Conservation (phyloP, 2,888 invertebrate genomes). For the Teinopalpus imperialis region DNA sequence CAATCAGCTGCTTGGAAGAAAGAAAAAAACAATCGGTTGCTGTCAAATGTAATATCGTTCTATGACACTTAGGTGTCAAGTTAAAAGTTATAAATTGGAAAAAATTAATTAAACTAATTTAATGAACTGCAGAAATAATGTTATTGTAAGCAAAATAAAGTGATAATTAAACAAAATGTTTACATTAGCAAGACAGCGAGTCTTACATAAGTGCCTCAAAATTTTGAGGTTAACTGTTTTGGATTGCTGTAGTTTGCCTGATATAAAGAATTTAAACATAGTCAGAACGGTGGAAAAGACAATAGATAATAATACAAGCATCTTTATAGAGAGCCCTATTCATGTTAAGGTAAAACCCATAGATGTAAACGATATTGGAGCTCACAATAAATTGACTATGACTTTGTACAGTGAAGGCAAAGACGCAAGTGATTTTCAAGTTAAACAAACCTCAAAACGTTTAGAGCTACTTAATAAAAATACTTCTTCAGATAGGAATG, state of each 20-base stretch:
- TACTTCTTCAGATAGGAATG: constrained; percentile 60
- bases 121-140: constrained; percentile 37
- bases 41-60: constrained; percentile 7
- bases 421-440: constrained; percentile 68
- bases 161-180: constrained; percentile 52
- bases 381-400: constrained; percentile 73
- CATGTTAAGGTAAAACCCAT: constrained; percentile 75
- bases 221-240: constrained; percentile 77
- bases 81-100: constrained; percentile 31
- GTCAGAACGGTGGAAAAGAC: constrained; percentile 75
- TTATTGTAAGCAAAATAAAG: constrained; percentile 34
- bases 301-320: constrained; percentile 69
- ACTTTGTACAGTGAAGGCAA: constrained; percentile 71
- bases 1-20: constrained; percentile 23
- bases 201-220: constrained; percentile 72
- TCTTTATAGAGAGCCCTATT: constrained; percentile 76
- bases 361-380: constrained; percentile 66
- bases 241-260: constrained; percentile 67
- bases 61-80: constrained; percentile 59
- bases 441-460: constrained; percentile 73
- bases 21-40: no score
- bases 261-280: constrained; percentile 67
- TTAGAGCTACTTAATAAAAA: constrained; percentile 71
- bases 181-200: constrained; percentile 55
- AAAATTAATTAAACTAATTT: constrained; percentile 45